Percentiles rank a stretch among this genome's conserved stretches.
Evolutionary conservation across 2,113 vertebrate genomes (phyloP).

Genomic region (Argyrosomus japonicus): DNA sequence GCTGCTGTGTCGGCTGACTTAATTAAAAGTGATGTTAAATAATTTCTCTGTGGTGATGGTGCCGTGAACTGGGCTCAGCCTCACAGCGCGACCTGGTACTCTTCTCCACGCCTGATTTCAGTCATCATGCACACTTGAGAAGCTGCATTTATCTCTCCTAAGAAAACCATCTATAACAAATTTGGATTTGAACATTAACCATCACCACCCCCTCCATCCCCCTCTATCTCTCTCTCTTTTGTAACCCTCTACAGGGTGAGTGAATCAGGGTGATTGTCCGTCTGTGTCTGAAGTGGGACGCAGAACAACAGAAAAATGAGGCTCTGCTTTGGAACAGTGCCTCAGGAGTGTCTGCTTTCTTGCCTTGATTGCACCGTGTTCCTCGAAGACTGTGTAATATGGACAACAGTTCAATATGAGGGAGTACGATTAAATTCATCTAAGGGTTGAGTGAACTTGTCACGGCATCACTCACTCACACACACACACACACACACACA

Average conservation of each 20-base stretch:
- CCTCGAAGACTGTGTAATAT: constrained; percentile 62
- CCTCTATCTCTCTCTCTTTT: neutral
- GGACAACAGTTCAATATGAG: constrained; percentile 52
- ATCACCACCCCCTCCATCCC: too few species aligned
- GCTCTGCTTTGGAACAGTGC: constrained; percentile 54
- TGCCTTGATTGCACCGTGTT: constrained; percentile 61
- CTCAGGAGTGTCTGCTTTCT: constrained; percentile 52
- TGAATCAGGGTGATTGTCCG: constrained; percentile 62
- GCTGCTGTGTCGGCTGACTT: constrained; percentile 68
- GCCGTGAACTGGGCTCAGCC: constrained; percentile 61
- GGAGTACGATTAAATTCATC: constrained; percentile 60
- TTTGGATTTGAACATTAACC: constrained; percentile 46
- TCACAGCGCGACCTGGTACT: constrained; percentile 55
- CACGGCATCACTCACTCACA: constrained; percentile 30
- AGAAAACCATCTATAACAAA: constrained; percentile 24
- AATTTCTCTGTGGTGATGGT: constrained; percentile 70
- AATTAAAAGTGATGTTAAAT: constrained; percentile 83
- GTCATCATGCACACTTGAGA: constrained; percentile 61
- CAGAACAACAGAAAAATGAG: constrained; percentile 59
- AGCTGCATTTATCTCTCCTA: constrained; percentile 35
- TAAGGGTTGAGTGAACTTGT: constrained; percentile 67
- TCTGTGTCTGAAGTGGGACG: constrained; percentile 58
- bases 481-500: constrained; percentile 10
- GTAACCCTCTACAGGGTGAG: constrained; percentile 38
- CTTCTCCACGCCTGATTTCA: constrained; percentile 60